Evolutionary conservation across 1,140 invertebrate genomes (phyloP), one percentile per base, ranked within the genome.

Genomic region (Aphaenogaster ashmeadi): DNA sequence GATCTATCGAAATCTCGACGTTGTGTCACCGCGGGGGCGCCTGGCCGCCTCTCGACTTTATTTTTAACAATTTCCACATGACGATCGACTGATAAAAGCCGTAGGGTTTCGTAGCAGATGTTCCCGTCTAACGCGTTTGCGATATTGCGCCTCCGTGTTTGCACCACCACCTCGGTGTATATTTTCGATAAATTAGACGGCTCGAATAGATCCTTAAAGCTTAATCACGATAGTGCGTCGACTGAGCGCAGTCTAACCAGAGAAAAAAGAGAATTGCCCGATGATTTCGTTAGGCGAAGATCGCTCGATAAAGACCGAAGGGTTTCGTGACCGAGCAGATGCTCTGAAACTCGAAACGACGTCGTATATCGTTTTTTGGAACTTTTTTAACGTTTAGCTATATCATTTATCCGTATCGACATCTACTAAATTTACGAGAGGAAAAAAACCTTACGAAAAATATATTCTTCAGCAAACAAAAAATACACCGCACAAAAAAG

Each of bases 1-100:
- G 88, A 89, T 89, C 64, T 36, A 86, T 80, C 47, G 6, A 67
- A 47, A 90, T 89, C 60, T 54, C 7, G 44, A 36, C 52, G 56
- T 71, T 47, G 47, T 15, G 38, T 47, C 67, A 33, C 62, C 27
- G 33, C 88, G 44, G 87, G 80, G 27, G 87, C 44, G 78, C 78
- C 47, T 8, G 38, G 18, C n/a, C 52, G 52, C 33, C 54, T 38
- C 38, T n/a, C 71, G 5, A 79, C 3, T 21, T 36, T 69, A 50
- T 84, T 84, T 80, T 85, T 50, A 89, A 87, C 77, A 84, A 18
- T 72, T 72, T 58, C 50, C 58, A 64, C 21, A 71, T 77, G 72
- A 80, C 56, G 69, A 81, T 80, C 21, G n/a, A 50, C 7, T 15
- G 88, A 89, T 87, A 89, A 80, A 78, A 21, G 13, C 41, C 62